These are phyloP conservation scores for Macrophya alboannulata DNA, from an alignment of 2,888 invertebrate species.

Conservation along the genomic window DNA sequence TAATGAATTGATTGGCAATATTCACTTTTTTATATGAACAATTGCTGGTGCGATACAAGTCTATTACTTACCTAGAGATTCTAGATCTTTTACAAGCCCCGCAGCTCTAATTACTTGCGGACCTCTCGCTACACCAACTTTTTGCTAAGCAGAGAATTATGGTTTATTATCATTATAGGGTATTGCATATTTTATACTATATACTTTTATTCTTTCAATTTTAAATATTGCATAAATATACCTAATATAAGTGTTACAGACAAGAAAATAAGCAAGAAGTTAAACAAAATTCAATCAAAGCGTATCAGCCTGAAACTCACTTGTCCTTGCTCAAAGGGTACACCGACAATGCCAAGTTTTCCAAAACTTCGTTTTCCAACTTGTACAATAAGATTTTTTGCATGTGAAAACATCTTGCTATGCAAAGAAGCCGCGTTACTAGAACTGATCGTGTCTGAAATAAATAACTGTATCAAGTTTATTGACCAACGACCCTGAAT, in stretches of 20 bases:
- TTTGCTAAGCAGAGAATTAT: constrained; percentile 77
- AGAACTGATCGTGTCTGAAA: constrained; percentile 40
- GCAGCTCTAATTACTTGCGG: constrained; percentile 86
- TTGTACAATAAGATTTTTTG: constrained; percentile 61
- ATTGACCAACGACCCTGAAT: constrained; percentile 33
- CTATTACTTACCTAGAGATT: constrained; percentile 83
- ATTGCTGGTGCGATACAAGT: constrained; percentile 19
- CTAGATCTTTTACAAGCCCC: constrained; percentile 84
- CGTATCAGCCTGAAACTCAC: constrained; percentile 69
- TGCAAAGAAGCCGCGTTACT: constrained; percentile 13
- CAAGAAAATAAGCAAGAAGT: not conserved
- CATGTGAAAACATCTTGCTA: constrained; percentile 68
- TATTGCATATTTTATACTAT: not conserved
- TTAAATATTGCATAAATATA: not conserved
- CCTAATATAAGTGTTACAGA: not conserved
- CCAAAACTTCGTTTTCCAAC: constrained; percentile 69
- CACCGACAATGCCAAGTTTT: constrained; percentile 89
- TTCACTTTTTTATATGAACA: constrained; percentile 11
- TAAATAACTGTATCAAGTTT: constrained; percentile 16
- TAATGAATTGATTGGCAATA: not conserved
- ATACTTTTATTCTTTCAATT: not conserved
- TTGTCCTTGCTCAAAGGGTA: constrained; percentile 91
- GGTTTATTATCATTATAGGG: not conserved
- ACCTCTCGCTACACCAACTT: constrained; percentile 87
- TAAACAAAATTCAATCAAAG: constrained; percentile 30